Evolutionary conservation across 2,113 vertebrate species (phyloP).

Genomic region (Parus major): DNA sequence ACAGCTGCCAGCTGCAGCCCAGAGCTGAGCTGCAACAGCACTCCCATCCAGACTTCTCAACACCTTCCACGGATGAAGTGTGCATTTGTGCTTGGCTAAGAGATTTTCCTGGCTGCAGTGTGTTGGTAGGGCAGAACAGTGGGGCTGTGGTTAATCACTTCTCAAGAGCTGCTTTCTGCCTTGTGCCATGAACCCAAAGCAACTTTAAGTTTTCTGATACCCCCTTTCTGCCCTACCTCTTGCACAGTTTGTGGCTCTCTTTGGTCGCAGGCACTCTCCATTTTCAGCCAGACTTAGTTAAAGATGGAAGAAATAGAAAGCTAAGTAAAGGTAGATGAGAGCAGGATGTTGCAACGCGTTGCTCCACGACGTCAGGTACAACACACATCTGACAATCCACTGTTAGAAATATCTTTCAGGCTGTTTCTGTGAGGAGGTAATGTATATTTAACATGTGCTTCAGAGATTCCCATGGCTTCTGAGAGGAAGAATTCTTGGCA

Average conservation of each 20-base stretch:
- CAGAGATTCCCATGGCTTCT: background rate
- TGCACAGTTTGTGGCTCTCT: background rate
- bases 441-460: background rate
- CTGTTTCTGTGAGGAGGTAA: background rate
- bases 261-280: accelerated
- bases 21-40: background rate
- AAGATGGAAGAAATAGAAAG: background rate
- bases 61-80: background rate
- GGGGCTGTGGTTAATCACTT: background rate
- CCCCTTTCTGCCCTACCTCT: background rate
- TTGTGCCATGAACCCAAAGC: background rate
- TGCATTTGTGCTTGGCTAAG: background rate
- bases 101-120: background rate
- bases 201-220: background rate
- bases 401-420: background rate
- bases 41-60: background rate
- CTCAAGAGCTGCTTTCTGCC: background rate
- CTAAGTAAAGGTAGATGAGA: background rate
- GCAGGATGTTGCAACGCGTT: background rate
- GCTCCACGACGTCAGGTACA: background rate
- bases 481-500: background rate
- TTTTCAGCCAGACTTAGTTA: background rate
- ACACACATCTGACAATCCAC: background rate
- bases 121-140: background rate
- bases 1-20: background rate